Conservation (phyloP, 2,888 invertebrate species). For the Elgonia sp. region DNA sequence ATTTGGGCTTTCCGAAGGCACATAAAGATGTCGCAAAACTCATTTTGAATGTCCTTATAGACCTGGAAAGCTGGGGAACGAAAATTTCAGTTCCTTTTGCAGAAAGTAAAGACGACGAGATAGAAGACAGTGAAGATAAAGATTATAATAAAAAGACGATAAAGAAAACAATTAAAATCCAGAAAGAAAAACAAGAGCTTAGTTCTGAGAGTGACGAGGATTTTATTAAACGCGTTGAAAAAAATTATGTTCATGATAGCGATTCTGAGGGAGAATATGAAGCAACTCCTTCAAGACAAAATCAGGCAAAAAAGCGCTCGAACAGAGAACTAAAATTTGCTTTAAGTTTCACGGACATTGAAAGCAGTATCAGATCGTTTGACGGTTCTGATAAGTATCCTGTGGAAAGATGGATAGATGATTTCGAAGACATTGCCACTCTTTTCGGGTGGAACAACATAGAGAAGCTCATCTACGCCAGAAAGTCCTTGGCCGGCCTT, state of each 20-base stretch:
- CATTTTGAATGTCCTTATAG: no score
- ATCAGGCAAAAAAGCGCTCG: no score
- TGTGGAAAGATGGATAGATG: slow-evolving; percentile 62
- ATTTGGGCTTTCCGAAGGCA: slow-evolving; percentile 19
- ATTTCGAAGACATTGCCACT: slow-evolving; percentile 75
- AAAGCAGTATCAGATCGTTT: slow-evolving; percentile 28
- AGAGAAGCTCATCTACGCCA: slow-evolving; percentile 59
- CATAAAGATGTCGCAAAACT: neutral
- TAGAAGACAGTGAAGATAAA: neutral
- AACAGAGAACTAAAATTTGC: slow-evolving; percentile 12
- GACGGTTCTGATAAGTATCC: neutral
- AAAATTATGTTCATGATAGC: no score
- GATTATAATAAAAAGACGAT: no score
- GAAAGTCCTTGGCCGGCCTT: slow-evolving; percentile 61
- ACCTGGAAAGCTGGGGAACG: no score
- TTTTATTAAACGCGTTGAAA: neutral
- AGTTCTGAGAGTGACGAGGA: slow-evolving; percentile 21
- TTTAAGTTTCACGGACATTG: slow-evolving; percentile 47
- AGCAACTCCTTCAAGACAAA: no score
- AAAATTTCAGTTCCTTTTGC: no score
- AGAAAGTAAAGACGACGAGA: neutral
- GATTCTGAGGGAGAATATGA: no score
- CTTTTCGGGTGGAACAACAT: slow-evolving; percentile 49
- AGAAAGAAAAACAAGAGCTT: no score
- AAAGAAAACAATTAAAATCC: no score